Evolutionary conservation across 2,797 vertebrate genomes (phyloP).

Genomic region (Clarias laeviceps): DNA sequence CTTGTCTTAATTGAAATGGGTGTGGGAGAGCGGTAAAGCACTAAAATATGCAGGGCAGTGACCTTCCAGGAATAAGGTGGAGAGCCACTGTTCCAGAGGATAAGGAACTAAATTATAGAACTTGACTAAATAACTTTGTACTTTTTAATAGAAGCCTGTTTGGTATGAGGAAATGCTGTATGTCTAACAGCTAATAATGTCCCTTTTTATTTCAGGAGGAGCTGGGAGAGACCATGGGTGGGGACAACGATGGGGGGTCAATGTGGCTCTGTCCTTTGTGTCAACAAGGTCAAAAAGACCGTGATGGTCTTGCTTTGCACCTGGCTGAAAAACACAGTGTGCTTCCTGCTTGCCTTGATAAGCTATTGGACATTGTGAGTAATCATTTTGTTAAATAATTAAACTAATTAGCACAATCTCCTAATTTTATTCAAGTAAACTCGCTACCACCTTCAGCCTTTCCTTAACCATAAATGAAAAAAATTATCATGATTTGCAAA

Average conservation of each 20-base stretch:
- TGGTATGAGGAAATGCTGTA: background rate
- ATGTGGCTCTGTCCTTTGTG: slow-evolving; percentile 88
- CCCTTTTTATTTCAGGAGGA: slow-evolving; percentile 77
- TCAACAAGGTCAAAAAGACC: slow-evolving; percentile 81
- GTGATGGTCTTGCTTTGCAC: slow-evolving; percentile 74
- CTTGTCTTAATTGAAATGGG: no score
- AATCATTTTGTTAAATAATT: background rate
- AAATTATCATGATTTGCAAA: no score
- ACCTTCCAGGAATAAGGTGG: no score
- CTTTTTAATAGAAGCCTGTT: background rate
- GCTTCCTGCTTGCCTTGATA: slow-evolving; percentile 78
- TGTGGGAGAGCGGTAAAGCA: no score
- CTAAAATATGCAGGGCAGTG: no score
- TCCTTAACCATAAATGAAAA: background rate
- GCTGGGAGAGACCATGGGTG: slow-evolving; percentile 81
- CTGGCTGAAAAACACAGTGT: slow-evolving; percentile 80
- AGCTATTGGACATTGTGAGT: slow-evolving; percentile 80
- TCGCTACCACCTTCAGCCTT: slow-evolving; percentile 4
- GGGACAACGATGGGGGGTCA: slow-evolving; percentile 76
- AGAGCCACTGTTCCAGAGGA: background rate
- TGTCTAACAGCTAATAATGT: slow-evolving; percentile 3
- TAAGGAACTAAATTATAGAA: background rate
- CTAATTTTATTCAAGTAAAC: background rate
- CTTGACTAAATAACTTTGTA: background rate
- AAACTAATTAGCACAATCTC: no score